phyloP scores from a whole-genome alignment of 2,797 vertebrate species.

The Thunnus albacares region DNA sequence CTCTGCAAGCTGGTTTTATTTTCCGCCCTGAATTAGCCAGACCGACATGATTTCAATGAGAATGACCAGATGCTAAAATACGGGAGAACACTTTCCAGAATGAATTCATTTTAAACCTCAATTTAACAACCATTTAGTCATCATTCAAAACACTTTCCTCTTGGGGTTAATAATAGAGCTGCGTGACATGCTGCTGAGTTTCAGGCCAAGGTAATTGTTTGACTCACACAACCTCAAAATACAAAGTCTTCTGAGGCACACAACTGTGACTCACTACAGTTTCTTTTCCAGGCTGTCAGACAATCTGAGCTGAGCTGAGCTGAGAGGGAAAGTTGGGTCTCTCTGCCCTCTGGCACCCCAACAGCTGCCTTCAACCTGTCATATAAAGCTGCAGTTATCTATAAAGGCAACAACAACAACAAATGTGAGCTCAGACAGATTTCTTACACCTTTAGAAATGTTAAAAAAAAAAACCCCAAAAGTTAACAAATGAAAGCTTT shows the following conservation, averaged over 20 bases:
- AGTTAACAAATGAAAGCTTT: too few relatives aligned
- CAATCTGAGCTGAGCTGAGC: background rate
- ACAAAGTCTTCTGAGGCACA: slow-evolving; percentile 1
- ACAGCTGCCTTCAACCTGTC: slow-evolving; percentile 34
- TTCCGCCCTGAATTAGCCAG: background rate
- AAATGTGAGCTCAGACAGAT: background rate
- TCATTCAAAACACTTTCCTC: background rate
- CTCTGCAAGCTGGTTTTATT: background rate
- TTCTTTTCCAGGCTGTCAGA: slow-evolving; percentile 15
- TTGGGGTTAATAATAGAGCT: slow-evolving; percentile 7
- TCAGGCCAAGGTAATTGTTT: background rate
- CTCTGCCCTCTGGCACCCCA: slow-evolving; percentile 30
- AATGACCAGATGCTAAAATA: background rate
- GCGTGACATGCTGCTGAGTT: slow-evolving; percentile 12
- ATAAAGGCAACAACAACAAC: slow-evolving; percentile 12
- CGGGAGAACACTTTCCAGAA: background rate
- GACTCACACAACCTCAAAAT: slow-evolving; percentile 22
- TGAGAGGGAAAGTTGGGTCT: slow-evolving; percentile 8
- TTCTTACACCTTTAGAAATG: slow-evolving; percentile 11
- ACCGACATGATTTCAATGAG: background rate
- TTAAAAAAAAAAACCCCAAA: too few relatives aligned
- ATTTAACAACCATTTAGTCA: background rate
- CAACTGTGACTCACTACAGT: slow-evolving; percentile 12
- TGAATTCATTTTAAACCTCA: background rate
- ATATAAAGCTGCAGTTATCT: slow-evolving; percentile 11